Base-by-base conservation (phyloP, 2,113 vertebrate species). In the Eira barbara region DNA sequence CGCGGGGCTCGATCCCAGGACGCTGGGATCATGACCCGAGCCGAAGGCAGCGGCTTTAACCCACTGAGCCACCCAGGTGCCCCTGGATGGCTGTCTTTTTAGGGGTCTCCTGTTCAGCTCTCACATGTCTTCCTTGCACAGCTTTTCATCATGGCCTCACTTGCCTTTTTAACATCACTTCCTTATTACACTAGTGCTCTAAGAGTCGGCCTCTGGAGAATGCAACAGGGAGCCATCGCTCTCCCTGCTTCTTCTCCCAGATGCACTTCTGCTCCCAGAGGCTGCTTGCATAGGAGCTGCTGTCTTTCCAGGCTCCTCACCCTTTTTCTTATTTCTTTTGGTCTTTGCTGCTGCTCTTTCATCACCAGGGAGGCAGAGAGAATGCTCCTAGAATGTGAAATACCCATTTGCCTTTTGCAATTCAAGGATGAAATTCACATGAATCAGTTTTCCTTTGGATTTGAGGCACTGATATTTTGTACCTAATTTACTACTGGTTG, bases 401-500 rank as follows among this genome's bases (percentile, higher is more conserved):
- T 63, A 39, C 71, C 25, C 45, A 34, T 45, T 67, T 23, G 79
- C 45, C 59, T 61, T 34, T 42, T 82, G 39, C 85, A 74, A 31
- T 23, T 55, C 47, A 69, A 10, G 49, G 65, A 27, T 55, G 73
- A 88, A 69, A 80, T 81, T 85, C 42, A 23, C 0, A 52, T 34
- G 31, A 57, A 49, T 89, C 47, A 36, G 27, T 84, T 84, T 69
- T 42, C 17, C 3, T 85, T 86, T 76, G 95, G 34, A 27, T 52
- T n/a, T 88, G 88, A 94, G 61, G 84, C 61, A 21, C 71, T 96
- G 81, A 23, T 23, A 63, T 39, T 95, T 96, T 87, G 86, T 61
- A 42, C 25, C 57, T 69, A 61, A 78, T 86, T 87, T 71, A 63
- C 34, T 79, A 18, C 36, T 59, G 31, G 11, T 39, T 23, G 29